These are phyloP conservation scores for Fopius arisanus DNA, from an alignment of 1,140 invertebrate species.

Conservation along the genomic window DNA sequence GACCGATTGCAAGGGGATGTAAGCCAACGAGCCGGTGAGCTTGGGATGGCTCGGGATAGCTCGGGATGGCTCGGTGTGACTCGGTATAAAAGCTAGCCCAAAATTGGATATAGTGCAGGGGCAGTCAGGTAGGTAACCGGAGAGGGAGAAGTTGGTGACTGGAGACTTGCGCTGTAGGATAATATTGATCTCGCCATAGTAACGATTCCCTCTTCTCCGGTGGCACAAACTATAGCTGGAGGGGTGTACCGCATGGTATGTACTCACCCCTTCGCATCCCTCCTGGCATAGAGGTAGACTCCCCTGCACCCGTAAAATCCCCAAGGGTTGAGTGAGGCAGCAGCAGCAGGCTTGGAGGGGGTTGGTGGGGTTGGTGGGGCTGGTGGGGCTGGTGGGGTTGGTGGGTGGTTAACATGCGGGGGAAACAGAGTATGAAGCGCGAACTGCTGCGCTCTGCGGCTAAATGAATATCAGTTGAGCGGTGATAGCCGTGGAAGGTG, in stretches of 20 bases:
- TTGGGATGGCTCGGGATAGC: too few relatives aligned
- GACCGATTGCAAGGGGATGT: neutral
- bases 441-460: constrained; percentile 49
- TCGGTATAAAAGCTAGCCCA: neutral
- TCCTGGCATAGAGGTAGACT: neutral
- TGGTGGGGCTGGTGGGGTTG: neutral
- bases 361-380: neutral
- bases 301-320: neutral
- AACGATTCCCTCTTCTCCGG: constrained; percentile 62
- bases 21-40: neutral
- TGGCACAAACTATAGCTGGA: constrained; percentile 34
- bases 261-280: constrained; percentile 32
- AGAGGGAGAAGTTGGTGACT: neutral
- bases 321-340: constrained; percentile 8
- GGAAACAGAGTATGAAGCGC: constrained; percentile 31
- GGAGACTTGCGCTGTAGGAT: constrained; percentile 57
- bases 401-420: neutral
- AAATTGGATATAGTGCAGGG: neutral
- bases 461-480: constrained; percentile 63
- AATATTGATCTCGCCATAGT: constrained; percentile 64
- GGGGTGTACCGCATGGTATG: constrained; percentile 50
- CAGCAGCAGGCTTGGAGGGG: neutral
- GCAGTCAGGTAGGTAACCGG: neutral
- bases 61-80: too few relatives aligned
- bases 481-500: constrained; percentile 58